These are phyloP conservation scores for Paramormyrops hopkinsi DNA, from an alignment of 2,797 vertebrate genomes.

Conservation along the genomic window DNA sequence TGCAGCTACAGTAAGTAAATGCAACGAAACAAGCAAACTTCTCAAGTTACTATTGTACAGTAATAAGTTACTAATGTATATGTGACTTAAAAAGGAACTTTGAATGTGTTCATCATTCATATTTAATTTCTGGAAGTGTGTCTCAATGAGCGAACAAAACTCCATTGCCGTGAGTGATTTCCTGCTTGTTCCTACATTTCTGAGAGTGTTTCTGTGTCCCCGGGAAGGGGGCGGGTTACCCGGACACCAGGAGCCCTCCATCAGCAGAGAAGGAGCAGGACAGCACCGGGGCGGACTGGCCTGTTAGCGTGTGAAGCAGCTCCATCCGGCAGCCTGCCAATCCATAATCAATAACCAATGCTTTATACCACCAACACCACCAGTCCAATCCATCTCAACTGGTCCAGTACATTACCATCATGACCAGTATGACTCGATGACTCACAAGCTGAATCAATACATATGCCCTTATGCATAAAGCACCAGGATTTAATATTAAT, in stretches of 20 bases:
- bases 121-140: background rate
- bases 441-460: background rate
- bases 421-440: background rate
- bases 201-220: background rate
- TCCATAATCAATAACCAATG: background rate
- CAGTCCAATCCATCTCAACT: background rate
- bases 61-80: background rate
- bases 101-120: background rate
- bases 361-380: background rate
- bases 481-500: background rate
- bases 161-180: background rate
- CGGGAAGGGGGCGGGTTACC: conserved; percentile 55
- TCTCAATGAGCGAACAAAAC: background rate
- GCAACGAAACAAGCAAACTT: background rate
- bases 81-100: background rate
- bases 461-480: background rate
- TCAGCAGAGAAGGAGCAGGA: conserved; percentile 77
- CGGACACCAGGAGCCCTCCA: conserved; percentile 69
- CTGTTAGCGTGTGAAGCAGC: conserved; percentile 59
- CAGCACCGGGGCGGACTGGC: conserved; percentile 75
- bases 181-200: background rate
- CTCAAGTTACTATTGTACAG: background rate
- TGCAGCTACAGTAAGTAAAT: background rate
- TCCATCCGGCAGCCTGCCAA: conserved; percentile 62
- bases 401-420: background rate